Conservation (phyloP, 2,888 invertebrate genomes). For the Drosophila demipolita region DNA sequence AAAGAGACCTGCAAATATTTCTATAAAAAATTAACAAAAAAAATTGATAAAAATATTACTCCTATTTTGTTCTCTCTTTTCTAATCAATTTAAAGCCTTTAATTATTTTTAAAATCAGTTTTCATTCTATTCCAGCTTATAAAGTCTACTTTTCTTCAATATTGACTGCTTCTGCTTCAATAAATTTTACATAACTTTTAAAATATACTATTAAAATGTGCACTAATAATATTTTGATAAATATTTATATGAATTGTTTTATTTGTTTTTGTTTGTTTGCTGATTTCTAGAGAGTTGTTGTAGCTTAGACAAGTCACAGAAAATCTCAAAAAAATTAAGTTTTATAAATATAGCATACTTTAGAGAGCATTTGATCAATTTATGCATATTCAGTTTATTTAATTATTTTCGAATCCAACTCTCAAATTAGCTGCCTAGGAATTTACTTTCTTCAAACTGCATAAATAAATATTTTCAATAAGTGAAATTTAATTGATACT, state of each 20-base stretch:
- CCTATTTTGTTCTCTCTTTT: not conserved
- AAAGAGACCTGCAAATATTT: too few species aligned
- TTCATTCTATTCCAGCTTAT: not conserved
- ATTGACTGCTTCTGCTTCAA: not conserved
- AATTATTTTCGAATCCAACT: not conserved
- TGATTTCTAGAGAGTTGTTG: not conserved
- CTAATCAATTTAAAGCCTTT: not conserved
- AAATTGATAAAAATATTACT: not conserved
- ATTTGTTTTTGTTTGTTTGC: too few species aligned
- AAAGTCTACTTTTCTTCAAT: not conserved
- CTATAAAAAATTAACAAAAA: not conserved
- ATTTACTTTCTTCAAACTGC: not conserved
- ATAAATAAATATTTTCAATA: not conserved
- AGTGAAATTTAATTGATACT: not conserved
- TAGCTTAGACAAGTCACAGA: not conserved
- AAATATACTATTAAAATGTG: too few species aligned
- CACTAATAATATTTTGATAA: not conserved
- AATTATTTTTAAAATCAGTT: not conserved
- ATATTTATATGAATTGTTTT: too few species aligned
- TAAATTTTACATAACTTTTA: not conserved
- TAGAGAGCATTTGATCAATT: not conserved
- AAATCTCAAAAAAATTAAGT: not conserved
- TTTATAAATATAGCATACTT: conserved; percentile 1
- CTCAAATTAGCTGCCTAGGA: not conserved
- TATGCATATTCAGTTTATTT: not conserved